Conservation (phyloP, 2,113 vertebrate genomes). For the Arvicanthis niloticus region DNA sequence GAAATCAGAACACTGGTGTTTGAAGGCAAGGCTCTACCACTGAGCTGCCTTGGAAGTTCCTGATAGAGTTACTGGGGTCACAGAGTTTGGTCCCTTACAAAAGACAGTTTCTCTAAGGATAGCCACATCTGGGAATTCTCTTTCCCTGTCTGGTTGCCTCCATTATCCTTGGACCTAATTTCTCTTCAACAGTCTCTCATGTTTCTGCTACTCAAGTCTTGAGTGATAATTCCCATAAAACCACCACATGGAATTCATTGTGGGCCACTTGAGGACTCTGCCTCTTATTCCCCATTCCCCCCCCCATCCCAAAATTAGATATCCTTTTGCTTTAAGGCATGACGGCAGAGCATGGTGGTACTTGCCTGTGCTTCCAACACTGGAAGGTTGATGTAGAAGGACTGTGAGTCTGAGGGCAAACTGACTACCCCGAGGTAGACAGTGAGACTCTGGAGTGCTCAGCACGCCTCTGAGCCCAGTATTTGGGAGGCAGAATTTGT, state of each 20-base stretch:
- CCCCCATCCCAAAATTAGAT: neutral
- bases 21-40: neutral
- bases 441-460: neutral
- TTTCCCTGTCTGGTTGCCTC: neutral
- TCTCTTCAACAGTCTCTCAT: neutral
- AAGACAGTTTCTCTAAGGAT: neutral
- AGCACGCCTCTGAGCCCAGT: neutral
- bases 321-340: neutral
- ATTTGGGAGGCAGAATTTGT: neutral
- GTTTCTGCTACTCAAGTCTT: neutral
- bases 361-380: too few relatives aligned
- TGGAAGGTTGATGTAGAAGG: neutral
- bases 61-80: neutral
- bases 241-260: neutral
- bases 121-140: neutral
- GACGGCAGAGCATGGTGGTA: neutral
- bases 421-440: neutral
- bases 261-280: neutral
- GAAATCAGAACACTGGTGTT: neutral
- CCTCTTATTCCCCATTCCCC: neutral
- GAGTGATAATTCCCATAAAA: neutral
- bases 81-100: neutral
- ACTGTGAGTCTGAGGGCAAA: neutral
- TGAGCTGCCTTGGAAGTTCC: neutral
- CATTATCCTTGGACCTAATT: neutral